Percentiles rank a stretch among this genome's conserved stretches.
phyloP scores from a whole-genome alignment of 2,797 vertebrate species.

The Cryptoblepharus egeriae region DNA sequence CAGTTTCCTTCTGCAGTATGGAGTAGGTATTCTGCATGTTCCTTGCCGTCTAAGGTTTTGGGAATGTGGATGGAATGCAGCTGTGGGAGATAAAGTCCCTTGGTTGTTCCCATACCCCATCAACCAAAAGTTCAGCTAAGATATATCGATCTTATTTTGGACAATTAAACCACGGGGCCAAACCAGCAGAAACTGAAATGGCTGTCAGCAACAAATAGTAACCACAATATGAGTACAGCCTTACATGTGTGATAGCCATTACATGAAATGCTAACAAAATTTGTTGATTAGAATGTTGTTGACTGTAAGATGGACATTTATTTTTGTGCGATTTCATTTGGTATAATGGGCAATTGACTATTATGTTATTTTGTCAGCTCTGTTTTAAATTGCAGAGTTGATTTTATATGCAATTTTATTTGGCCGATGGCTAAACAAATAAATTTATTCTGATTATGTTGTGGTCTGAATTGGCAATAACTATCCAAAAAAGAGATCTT shows the following conservation, averaged over 20 bases:
- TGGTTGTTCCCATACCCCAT: not conserved
- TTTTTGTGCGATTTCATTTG: not conserved
- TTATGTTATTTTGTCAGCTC: not conserved
- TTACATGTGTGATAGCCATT: not conserved
- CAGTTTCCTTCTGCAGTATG: not conserved
- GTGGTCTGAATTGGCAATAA: not conserved
- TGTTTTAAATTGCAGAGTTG: not conserved
- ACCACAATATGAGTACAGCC: not conserved
- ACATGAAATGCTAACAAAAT: not conserved
- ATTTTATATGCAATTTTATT: not conserved
- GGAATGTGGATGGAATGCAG: not conserved
- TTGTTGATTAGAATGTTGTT: not conserved
- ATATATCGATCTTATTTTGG: not conserved
- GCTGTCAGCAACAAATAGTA: not conserved
- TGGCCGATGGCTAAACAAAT: not conserved
- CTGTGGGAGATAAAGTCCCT: not conserved
- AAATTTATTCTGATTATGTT: conserved; percentile 8
- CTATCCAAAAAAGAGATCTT: not conserved
- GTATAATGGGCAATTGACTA: not conserved
- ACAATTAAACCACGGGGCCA: not conserved
- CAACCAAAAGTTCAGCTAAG: not conserved
- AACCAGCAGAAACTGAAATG: not conserved
- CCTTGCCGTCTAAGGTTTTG: not conserved
- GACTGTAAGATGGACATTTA: not conserved
- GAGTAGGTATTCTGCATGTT: not conserved